Percentiles rank a stretch among this genome's conserved stretches.
phyloP scores from a whole-genome alignment of 1,140 invertebrate species.

The Magallana ariakensis region DNA sequence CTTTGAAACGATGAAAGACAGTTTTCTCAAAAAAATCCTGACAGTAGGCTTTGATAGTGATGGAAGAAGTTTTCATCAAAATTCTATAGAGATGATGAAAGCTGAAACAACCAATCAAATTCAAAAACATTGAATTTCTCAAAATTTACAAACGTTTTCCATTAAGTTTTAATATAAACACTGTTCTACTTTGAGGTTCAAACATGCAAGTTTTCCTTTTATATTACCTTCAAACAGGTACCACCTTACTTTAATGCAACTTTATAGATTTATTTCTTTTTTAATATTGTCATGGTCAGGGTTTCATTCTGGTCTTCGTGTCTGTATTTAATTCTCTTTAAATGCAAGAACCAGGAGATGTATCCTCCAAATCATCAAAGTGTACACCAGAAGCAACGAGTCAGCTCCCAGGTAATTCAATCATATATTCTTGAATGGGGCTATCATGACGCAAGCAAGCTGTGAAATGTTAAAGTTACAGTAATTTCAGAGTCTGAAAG shows the following conservation, averaged over 20 bases:
- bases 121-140: background rate
- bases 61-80: background rate
- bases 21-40: background rate
- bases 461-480: background rate
- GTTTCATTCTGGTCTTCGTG: too few relatives aligned
- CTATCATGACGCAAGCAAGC: background rate
- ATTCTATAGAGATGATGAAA: background rate
- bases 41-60: background rate
- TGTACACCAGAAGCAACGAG: background rate
- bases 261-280: too few relatives aligned
- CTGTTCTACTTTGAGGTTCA: background rate
- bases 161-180: background rate
- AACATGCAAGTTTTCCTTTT: background rate
- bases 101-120: slow-evolving; percentile 5
- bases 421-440: background rate
- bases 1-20: background rate
- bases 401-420: background rate
- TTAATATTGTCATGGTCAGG: too few relatives aligned
- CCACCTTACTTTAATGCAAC: background rate
- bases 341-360: too few relatives aligned
- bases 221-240: background rate
- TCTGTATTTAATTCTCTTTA: too few relatives aligned
- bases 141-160: background rate
- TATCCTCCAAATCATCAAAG: too few relatives aligned
- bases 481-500: background rate